Evolutionary conservation across 2,797 vertebrate species (phyloP).

Genomic region (Crocodylus rhombifer): DNA sequence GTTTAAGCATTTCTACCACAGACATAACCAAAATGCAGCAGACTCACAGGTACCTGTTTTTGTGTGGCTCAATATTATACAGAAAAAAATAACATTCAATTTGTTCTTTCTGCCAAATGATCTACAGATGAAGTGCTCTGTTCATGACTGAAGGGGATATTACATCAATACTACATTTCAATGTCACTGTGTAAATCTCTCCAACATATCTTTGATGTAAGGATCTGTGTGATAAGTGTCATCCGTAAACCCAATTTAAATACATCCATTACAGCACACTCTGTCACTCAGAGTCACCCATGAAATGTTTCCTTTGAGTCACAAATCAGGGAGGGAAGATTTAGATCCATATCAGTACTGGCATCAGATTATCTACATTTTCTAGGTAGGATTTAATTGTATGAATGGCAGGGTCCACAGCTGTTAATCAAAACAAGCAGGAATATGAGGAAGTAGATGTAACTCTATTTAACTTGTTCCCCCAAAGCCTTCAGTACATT

Average conservation of each 20-base stretch:
- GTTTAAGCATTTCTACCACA: background rate
- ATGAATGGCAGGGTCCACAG: background rate
- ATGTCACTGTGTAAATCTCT: slow-evolving; percentile 65
- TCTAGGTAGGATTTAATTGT: background rate
- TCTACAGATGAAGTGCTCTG: background rate
- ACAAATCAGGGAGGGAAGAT: slow-evolving; percentile 55
- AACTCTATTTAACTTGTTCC: background rate
- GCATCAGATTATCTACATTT: slow-evolving; percentile 33
- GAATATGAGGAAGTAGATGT: background rate
- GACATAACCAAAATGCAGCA: background rate
- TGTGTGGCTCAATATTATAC: background rate
- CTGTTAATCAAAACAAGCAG: background rate
- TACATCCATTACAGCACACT: slow-evolving; percentile 56
- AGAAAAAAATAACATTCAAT: background rate
- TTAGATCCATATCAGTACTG: background rate
- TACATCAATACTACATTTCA: background rate
- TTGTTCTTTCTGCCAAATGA: slow-evolving; percentile 26
- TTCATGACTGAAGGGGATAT: background rate
- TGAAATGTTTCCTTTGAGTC: slow-evolving; percentile 61
- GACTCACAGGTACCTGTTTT: background rate
- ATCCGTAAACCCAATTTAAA: slow-evolving; percentile 70
- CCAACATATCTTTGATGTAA: slow-evolving; percentile 52
- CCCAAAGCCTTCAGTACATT: background rate
- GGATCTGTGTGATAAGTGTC: slow-evolving; percentile 66
- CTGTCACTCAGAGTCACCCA: slow-evolving; percentile 65